Evolutionary conservation across 2,113 vertebrate genomes (phyloP).

Genomic region (Euleptes europaea): DNA sequence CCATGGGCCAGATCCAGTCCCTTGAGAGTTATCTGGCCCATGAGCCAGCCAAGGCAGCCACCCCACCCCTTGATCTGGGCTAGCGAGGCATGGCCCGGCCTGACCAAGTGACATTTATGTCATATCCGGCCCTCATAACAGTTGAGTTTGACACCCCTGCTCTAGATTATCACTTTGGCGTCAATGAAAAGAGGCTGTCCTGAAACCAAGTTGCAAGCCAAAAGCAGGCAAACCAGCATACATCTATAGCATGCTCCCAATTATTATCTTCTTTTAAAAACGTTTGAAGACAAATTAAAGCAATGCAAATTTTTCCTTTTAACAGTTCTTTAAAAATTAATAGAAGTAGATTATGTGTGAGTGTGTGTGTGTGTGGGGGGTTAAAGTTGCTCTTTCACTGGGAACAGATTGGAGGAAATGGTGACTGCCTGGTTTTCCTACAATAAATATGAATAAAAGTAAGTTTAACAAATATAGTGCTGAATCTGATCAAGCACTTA

Average conservation of each 20-base stretch:
- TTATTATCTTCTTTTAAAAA: constrained; percentile 4
- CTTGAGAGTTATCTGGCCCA: too few species aligned
- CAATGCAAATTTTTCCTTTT: constrained; percentile 2
- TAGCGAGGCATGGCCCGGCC: too few species aligned
- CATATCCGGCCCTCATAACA: too few species aligned
- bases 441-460: neutral
- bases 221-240: neutral
- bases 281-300: constrained; percentile 24
- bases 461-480: neutral
- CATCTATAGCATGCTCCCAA: neutral
- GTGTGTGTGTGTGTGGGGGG: too few species aligned
- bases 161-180: neutral
- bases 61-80: too few species aligned
- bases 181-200: neutral
- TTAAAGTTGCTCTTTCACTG: neutral
- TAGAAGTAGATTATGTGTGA: neutral
- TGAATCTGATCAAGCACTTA: neutral
- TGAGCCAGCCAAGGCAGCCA: too few species aligned
- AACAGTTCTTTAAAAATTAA: constrained; percentile 19
- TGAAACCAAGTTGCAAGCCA: constrained; percentile 39
- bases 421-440: neutral
- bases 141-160: too few species aligned
- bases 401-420: neutral
- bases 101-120: too few species aligned
- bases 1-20: too few species aligned